Evolutionary conservation across 2,888 invertebrate genomes (phyloP), one percentile per base, ranked within the genome.

Genomic region (Ectropis crepuscularia): DNA sequence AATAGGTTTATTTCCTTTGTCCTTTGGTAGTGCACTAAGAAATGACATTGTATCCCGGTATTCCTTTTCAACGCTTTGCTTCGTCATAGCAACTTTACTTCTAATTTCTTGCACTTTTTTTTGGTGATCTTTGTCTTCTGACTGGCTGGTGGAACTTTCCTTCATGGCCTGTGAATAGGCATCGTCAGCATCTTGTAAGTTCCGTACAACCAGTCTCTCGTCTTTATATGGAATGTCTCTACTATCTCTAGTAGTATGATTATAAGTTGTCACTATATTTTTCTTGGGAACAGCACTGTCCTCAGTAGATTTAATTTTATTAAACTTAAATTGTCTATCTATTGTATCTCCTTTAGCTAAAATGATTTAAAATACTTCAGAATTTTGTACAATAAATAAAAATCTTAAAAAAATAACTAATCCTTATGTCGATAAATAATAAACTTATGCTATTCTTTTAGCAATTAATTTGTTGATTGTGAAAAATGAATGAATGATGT

Each of bases 51-150:
- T 92, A 59, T 92, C 90, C 61, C 80, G 84, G 68, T 90, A 92
- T 70, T 93, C 93, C 62, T 89, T 91, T 61, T 93, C 91, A 49
- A 92, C 85, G 78, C 96, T 94, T 73, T 98, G 93, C 83, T 96
- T 96, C 68, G 97, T 82, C 73, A 89, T 75, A 8, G 92, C 92
- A 53, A 92, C 77, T 77, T 82, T 90, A 65, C 78, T 85, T 61
- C 88, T 85, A 69, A 80, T 74, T 47, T 86, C 80, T 58, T 83
- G 81, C n/a, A 81, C 63, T 67, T 79, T 85, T 43, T 79, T 86
- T 11, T 78, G 74, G 28, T 79, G 75, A 16, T 82, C 77, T 45
- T 77, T 77, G 36, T 79, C 77, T 48, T 75, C 76, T 5, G 55
- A 49, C 8, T 74, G 63, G 7, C 69, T 65, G 39, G 62, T 59